Evolutionary conservation across 2,888 invertebrate species (phyloP).

Genomic region (Octonoba sinensis): DNA sequence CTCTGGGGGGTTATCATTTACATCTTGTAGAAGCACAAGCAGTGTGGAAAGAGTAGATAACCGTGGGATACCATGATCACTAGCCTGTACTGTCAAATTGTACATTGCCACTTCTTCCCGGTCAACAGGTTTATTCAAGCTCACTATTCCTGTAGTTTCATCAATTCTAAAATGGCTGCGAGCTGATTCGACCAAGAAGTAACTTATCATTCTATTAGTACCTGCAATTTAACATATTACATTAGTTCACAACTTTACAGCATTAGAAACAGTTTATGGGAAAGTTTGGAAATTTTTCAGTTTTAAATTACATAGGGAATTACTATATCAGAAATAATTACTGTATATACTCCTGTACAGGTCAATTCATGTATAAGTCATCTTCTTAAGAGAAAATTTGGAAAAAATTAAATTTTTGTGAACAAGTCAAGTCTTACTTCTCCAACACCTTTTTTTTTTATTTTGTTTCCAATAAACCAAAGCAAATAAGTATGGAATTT

Average conservation of each 20-base stretch:
- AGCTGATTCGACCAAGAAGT: constrained; percentile 81
- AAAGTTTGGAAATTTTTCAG: background rate
- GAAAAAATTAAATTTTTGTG: too few relatives aligned
- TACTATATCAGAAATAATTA: too few relatives aligned
- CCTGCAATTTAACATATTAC: constrained; percentile 70
- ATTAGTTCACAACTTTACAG: background rate
- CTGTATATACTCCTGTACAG: too few relatives aligned
- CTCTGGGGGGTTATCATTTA: constrained; percentile 95
- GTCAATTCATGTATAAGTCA: too few relatives aligned
- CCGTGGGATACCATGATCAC: constrained; percentile 85
- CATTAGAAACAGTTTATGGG: background rate
- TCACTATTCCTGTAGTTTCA: constrained; percentile 86
- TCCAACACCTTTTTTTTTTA: too few relatives aligned
- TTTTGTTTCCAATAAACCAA: too few relatives aligned
- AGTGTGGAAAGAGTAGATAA: constrained; percentile 79
- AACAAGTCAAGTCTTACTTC: too few relatives aligned
- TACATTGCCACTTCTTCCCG: constrained; percentile 88
- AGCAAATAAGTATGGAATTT: too few relatives aligned
- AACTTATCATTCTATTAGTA: constrained; percentile 86
- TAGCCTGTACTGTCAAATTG: constrained; percentile 83
- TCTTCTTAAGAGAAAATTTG: too few relatives aligned
- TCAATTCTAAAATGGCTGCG: constrained; percentile 84
- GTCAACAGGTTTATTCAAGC: constrained; percentile 85
- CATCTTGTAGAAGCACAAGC: constrained; percentile 87
- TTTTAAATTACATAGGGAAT: too few relatives aligned